Evolutionary conservation across 2,797 vertebrate genomes (phyloP).

Genomic region (Acridotheres tristis): DNA sequence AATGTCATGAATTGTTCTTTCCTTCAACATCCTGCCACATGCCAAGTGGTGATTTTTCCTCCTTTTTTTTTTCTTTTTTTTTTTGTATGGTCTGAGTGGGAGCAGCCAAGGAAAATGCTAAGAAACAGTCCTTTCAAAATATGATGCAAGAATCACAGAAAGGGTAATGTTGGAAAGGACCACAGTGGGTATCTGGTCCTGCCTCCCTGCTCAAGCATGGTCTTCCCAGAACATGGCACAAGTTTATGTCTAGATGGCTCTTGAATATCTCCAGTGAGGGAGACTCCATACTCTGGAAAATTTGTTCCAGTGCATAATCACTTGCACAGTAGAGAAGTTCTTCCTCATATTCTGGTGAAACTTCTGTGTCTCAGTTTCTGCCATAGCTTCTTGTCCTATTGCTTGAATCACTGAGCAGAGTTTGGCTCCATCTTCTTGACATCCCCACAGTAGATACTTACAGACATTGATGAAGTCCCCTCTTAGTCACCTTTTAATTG

Average conservation of each 20-base stretch:
- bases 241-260: neutral
- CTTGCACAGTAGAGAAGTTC: neutral
- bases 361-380: neutral
- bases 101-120: neutral
- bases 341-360: neutral
- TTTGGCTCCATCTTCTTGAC: neutral
- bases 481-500: rapidly evolving
- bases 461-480: neutral
- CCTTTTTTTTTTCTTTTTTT: neutral
- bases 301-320: rapidly evolving
- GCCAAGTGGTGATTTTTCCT: neutral
- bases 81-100: neutral
- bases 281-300: neutral
- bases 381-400: neutral
- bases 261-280: neutral
- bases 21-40: neutral
- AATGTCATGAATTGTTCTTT: neutral
- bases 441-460: neutral
- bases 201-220: neutral
- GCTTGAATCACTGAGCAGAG: neutral
- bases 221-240: neutral
- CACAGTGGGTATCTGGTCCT: neutral
- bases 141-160: neutral
- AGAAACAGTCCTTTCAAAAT: neutral
- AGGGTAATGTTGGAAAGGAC: neutral